Conservation (phyloP, 2,888 invertebrate genomes). For the Marasmarcha lunaedactyla region DNA sequence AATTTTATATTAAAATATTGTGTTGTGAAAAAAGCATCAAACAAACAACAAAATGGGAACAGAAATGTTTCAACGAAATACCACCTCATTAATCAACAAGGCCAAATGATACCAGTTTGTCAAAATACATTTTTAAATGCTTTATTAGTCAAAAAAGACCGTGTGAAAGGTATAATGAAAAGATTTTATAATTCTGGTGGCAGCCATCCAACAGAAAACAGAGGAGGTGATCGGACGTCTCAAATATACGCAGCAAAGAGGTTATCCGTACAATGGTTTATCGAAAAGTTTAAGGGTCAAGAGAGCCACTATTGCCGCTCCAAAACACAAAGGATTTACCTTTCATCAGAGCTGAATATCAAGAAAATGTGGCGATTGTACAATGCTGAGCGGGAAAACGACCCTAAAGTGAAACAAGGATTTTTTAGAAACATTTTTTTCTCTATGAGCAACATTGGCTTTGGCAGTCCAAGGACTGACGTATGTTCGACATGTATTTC, state of each 20-base stretch:
- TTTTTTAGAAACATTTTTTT: background rate
- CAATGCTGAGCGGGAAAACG: background rate
- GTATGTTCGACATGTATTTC: constrained; percentile 1
- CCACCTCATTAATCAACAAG: constrained; percentile 7
- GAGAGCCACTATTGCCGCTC: constrained; percentile 13
- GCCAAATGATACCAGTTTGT: constrained; percentile 1
- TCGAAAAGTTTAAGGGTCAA: constrained; percentile 11
- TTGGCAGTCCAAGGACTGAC: background rate
- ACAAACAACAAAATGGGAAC: constrained; percentile 11
- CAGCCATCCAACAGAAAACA: constrained; percentile 5
- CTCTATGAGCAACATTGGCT: background rate
- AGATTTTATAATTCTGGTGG: constrained; percentile 9
- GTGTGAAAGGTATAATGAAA: constrained; percentile 10
- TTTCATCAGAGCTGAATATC: background rate
- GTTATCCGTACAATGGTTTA: constrained; percentile 12
- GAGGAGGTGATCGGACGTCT: constrained; percentile 14
- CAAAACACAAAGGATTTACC: background rate
- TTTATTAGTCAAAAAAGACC: constrained; percentile 8
- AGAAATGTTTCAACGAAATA: constrained; percentile 13
- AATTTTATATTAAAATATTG: constrained; percentile 15
- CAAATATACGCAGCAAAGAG: constrained; percentile 10
- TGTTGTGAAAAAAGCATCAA: constrained; percentile 9
- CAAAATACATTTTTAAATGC: constrained; percentile 9
- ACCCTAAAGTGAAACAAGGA: constrained; percentile 1
- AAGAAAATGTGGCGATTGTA: constrained; percentile 2